phyloP scores from a whole-genome alignment of 2,888 invertebrate genomes.

The Escarpia spicata region DNA sequence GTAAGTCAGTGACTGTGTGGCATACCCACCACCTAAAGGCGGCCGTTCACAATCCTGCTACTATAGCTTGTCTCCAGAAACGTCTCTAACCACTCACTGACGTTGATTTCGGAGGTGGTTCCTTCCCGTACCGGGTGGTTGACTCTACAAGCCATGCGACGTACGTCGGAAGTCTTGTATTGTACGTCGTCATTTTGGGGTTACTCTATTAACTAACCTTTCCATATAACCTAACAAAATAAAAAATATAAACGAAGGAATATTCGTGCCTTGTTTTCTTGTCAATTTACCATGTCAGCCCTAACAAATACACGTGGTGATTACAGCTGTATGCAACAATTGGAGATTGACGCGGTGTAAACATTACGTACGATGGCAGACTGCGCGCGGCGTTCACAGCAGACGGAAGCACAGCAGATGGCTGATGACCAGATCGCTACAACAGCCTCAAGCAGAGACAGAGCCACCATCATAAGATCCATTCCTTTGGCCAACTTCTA shows the following conservation, averaged over 20 bases:
- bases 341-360: neutral
- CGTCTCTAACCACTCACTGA: no score
- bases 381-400: neutral
- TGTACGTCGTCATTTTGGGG: no score
- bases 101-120: no score
- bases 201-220: neutral
- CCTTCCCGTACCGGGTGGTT: no score
- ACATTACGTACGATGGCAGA: neutral
- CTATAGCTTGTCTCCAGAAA: no score
- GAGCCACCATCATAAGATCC: neutral
- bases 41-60: no score
- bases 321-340: neutral
- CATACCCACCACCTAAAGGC: no score
- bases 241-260: neutral
- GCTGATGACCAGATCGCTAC: conserved; percentile 21
- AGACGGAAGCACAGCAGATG: conserved; percentile 20
- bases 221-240: neutral
- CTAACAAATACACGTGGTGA: neutral
- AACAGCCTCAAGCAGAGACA: conserved; percentile 19
- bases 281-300: no score
- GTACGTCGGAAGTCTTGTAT: no score
- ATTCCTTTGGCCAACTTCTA: neutral
- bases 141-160: no score
- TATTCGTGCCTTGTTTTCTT: neutral
- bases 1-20: no score